Base-by-base conservation (phyloP, 1,140 invertebrate species). In the Homarus americanus region DNA sequence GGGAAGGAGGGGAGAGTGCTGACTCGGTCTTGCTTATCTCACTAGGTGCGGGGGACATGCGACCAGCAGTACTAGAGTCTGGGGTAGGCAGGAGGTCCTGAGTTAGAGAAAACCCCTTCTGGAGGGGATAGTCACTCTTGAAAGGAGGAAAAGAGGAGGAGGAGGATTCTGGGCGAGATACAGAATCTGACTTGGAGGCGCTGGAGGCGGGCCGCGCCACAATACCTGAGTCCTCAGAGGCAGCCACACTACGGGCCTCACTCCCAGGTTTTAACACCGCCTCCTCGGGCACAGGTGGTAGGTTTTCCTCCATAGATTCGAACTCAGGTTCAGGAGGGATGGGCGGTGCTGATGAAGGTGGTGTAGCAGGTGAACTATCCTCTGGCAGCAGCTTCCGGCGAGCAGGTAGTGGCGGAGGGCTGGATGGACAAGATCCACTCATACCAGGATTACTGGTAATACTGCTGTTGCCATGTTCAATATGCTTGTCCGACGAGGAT, bases 21-120 rank as follows among this genome's bases (percentile, higher is more conserved):
- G 94, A 94, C 79, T 94, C 94, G 40, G 94, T 93, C 76, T 94
- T 94, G 40, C 93, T 93, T 12, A 94, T 93, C 66, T 94, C 94
- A 63, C 93, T 93, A 15, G 94, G 94, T 34, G 94, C 94, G 10
- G 94, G 94, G 2, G 93, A 94, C 83, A 93, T 93, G 15, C 94
- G 91, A 34, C 93, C 93, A 36, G 92, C 93, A 63, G 93, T 93
- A 66, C 92, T 93, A 5, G 93, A 93, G 91, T 93, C 93, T 32
- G 92, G 86, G 9, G 91, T 91, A 15, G 93, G 92, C 15, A 94
- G 92, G 32, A 94, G 91, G 86, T 93, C 93, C 12, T 93, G 92
- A 2, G 93, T 93, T 15, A 93, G 90, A 24, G 93, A 93, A 76
- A 93, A 91, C 20, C 90, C 76, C 85, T 93, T 93, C 32, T 92